A percentile compares a stretch with the other conserved stretches of the same genome.
These are phyloP conservation scores for fruit fly (Drosophila melanogaster) DNA, from an alignment of 1,140 invertebrate genomes.

Conservation along the genomic window Release_6_plus_ISO1_MT NC_004354.4:18909001-18909500, in stretches of 20 bases:
- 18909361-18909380: slow-evolving; percentile 61
- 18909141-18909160: not conserved
- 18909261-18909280: slow-evolving; percentile 29
- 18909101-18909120: not conserved
- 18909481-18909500: slow-evolving; percentile 35
- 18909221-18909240: slow-evolving; percentile 15
- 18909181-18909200: slow-evolving; percentile 30
- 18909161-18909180: not conserved
- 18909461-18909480: slow-evolving; percentile 50
- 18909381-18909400: slow-evolving; percentile 51
- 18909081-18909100: slow-evolving; percentile 52
- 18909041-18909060: slow-evolving; percentile 89
- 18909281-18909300: slow-evolving; percentile 48
- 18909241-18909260: slow-evolving; percentile 21
- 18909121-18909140: slow-evolving; percentile 36
- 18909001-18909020: slow-evolving; percentile 91
- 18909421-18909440: slow-evolving; percentile 27
- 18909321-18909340: slow-evolving; percentile 78
- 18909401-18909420: slow-evolving; percentile 17
- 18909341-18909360: slow-evolving; percentile 55
- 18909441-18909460: slow-evolving; percentile 43
- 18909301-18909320: slow-evolving; percentile 77
- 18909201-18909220: not conserved
- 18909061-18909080: slow-evolving; percentile 85
- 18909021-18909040: slow-evolving; percentile 92